Evolutionary conservation across 2,888 invertebrate genomes (phyloP), one percentile per base, ranked within the genome.

Genomic region (Andrena fulva): DNA sequence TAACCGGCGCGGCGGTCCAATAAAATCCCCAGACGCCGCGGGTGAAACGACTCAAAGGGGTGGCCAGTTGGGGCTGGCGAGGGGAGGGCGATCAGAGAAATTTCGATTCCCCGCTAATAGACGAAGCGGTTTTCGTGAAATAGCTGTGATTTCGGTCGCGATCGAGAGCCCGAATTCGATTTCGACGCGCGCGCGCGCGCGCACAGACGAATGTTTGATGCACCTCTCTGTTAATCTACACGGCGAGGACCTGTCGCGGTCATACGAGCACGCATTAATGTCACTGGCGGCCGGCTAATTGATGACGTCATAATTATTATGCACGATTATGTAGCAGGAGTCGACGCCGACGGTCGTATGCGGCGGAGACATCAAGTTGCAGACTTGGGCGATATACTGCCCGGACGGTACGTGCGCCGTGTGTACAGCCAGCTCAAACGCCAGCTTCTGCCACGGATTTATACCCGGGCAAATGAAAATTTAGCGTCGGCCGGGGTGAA

Each of bases 281-380:
- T 92, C 92, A 91, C 88, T 86, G 86, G 81, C 89, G 89, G 90
- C 80, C 74, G 80, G 89, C 89, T 92, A 92, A 92, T 92, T 92
- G 92, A 92, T 91, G 92, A 92, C 91, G 90, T 91, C 92, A 89
- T 92, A 92, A 92, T 92, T 92, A 92, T 92, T 91, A 92, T 91
- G 91, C 92, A 91, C 92, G 92, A 92, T 92, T 92, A 91, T 91
- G 90, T 91, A 89, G 89, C 89, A 85, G 79, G 74, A 82, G 72
- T 73, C 75, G 67, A 24, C 69, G 54, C 54, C 54, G 52, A 42
- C 54, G 77, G 67, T 69, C 72, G 67, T 77, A 76, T 72, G 77
- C 86, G 80, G 78, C 78, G 63, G 77, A 84, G 88, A 91, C 91
- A 91, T 91, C 91, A 88, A 91, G 90, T 90, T 88, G 88, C 85